These are phyloP conservation scores for Batillaria attramentaria DNA, from an alignment of 1,140 invertebrate species.

Conservation along the genomic window DNA sequence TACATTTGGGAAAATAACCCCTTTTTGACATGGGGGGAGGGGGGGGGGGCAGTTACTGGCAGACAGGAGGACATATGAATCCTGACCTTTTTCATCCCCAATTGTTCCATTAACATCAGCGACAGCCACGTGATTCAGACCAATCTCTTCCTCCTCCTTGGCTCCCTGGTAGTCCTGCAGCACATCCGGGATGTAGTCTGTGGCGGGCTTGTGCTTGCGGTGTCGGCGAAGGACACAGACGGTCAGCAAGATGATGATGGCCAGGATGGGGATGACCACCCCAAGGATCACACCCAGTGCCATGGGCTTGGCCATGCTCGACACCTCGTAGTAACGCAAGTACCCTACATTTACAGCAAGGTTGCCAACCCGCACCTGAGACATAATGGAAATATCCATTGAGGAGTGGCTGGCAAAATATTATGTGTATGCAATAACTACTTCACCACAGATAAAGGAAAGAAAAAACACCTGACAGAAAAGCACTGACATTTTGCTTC, in stretches of 20 bases:
- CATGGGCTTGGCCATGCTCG: slow-evolving; percentile 57
- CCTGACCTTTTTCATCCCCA: slow-evolving; percentile 55
- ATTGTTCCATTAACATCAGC: slow-evolving; percentile 65
- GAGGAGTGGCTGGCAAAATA: no score
- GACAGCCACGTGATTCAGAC: slow-evolving; percentile 60
- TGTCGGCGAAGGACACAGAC: slow-evolving; percentile 65
- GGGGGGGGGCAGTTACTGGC: neutral
- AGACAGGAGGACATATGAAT: neutral
- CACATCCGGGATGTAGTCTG: slow-evolving; percentile 65
- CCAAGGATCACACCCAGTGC: slow-evolving; percentile 64
- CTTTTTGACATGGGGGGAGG: no score
- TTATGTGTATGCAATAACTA: no score
- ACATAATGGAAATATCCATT: neutral
- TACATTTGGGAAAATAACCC: neutral
- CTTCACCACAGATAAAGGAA: no score
- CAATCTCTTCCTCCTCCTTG: slow-evolving; percentile 56
- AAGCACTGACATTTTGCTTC: neutral
- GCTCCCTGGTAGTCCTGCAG: slow-evolving; percentile 62
- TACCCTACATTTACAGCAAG: slow-evolving; percentile 54
- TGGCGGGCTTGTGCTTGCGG: slow-evolving; percentile 59
- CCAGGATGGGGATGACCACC: slow-evolving; percentile 64
- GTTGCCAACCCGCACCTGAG: slow-evolving; percentile 61
- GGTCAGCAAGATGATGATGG: slow-evolving; percentile 62
- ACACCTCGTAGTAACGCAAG: slow-evolving; percentile 56
- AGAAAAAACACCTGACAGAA: neutral